phyloP scores from a whole-genome alignment of 35 echinoderm and acorn worm species.

The Holothuria glaberrima region DNA sequence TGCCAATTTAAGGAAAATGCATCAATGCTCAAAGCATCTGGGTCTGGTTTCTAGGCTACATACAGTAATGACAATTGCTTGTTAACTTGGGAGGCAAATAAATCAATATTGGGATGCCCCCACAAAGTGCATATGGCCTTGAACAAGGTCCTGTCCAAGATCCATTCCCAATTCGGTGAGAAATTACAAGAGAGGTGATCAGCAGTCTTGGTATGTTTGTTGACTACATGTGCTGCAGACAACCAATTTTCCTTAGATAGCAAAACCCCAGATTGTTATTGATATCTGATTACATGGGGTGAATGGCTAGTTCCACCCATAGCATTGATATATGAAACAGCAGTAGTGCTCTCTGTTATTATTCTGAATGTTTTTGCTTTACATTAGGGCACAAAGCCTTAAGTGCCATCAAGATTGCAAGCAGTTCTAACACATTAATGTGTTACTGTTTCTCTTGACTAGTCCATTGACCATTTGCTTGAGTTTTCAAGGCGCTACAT shows the following conservation, averaged over 20 bases:
- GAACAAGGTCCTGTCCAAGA: conserved; percentile 3
- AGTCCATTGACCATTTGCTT: conserved; percentile 36
- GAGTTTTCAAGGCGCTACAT: not conserved
- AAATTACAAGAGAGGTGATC: not conserved
- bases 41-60: conserved; percentile 55
- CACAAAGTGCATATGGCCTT: not conserved
- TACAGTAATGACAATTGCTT: not conserved
- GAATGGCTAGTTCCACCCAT: conserved; percentile 43
- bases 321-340: conserved; percentile 38
- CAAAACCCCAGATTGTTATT: conserved; percentile 34
- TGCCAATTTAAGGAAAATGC: conserved; percentile 62
- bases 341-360: conserved; percentile 40
- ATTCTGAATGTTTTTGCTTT: conserved; percentile 28
- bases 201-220: not conserved
- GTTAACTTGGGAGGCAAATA: conserved; percentile 49
- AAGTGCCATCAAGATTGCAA: conserved; percentile 16
- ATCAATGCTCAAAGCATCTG: conserved; percentile 31
- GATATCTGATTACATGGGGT: conserved; percentile 33
- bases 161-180: conserved; percentile 21
- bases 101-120: conserved; percentile 32
- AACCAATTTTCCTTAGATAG: conserved; percentile 26
- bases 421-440: conserved; percentile 57
- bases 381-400: conserved; percentile 25
- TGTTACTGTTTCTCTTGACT: conserved; percentile 2
- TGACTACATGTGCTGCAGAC: conserved; percentile 1